Evolutionary conservation across 2,113 vertebrate species (phyloP), one percentile per base, ranked within the genome.

Genomic region (Pipa parva): DNA sequence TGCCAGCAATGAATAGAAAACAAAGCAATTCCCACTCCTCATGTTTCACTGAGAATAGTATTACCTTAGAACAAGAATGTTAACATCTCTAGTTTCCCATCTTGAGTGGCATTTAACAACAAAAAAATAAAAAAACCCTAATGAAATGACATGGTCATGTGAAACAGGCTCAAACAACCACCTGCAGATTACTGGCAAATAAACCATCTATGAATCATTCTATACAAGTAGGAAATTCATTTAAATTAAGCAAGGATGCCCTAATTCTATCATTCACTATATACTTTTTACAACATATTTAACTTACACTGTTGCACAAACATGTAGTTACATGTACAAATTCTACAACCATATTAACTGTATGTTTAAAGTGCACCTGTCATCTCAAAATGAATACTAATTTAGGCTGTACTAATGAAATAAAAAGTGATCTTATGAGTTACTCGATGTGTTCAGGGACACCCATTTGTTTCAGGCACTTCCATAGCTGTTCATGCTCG

Each of bases 51-150:
- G 18, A 24, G 66, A 61, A 18, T 61, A 31, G 10, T 54, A 24
- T 70, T 70, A 70, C 66, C 42, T n/a, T 33, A 42, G 48, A 45
- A 70, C 66, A 70, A 52, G 36, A 26, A 70, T 70, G 57, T 61
- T 61, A 61, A 61, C 31, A 70, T 33, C 66, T 70, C 66, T 26
- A 22, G 48, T 70, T 70, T 61, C 66, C 21, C 36, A 2, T 25
- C 13, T 50, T n/a, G n/a, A n/a, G n/a, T 70, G 66, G 66, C 58
- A 61, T 70, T 42, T 49, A 70, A 28, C 20, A 13, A 55, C 21
- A n/a, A 25, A 10, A 17, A 26, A 54, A 33, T n/a, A n/a, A n/a
- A n/a, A n/a, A n/a, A n/a, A n/a, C n/a, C n/a, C 66, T 61, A 70
- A 61, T 70, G 39, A 36, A 60, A 61, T 54, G 1, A 60, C 49